A percentile compares a stretch with the other conserved stretches of the same genome.
Evolutionary conservation across 1,140 invertebrate species (phyloP).

Genomic region (Drosophila trapezifrons): DNA sequence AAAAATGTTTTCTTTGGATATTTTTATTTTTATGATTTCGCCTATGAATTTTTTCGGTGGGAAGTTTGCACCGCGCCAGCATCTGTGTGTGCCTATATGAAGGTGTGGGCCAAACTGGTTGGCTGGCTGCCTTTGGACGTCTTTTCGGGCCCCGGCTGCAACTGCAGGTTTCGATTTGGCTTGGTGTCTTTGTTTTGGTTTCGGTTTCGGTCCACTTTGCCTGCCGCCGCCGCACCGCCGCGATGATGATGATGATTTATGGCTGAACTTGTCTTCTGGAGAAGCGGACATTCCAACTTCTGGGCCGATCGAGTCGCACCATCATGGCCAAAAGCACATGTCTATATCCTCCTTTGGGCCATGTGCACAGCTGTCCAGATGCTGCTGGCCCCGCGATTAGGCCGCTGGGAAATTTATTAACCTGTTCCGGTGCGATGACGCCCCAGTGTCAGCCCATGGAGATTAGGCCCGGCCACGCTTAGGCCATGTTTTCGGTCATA

Average conservation of each 20-base stretch:
- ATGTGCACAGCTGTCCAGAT: constrained; percentile 30
- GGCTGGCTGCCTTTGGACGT: constrained; percentile 32
- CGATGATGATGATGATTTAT: constrained; percentile 68
- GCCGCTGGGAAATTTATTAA: constrained; percentile 76
- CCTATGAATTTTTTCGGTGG: constrained; percentile 72
- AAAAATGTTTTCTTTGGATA: constrained; percentile 70
- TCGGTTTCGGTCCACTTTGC: constrained; percentile 52
- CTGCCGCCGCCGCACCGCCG: constrained; percentile 23
- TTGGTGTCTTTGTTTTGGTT: constrained; percentile 26
- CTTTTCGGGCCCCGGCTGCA: constrained; percentile 31
- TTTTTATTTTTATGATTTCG: constrained; percentile 62
- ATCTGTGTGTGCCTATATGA: constrained; percentile 44
- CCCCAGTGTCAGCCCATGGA: constrained; percentile 54
- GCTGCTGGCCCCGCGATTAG: constrained; percentile 35
- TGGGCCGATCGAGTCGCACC: constrained; percentile 33
- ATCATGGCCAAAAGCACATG: constrained; percentile 14
- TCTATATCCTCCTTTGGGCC: constrained; percentile 12
- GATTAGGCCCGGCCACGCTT: constrained; percentile 54
- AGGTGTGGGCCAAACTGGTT: constrained; percentile 81
- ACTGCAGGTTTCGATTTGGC: constrained; percentile 47
- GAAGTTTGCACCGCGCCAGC: constrained; percentile 50
- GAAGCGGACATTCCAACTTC: constrained; percentile 35
- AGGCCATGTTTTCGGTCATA: constrained; percentile 36
- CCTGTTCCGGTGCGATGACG: constrained; percentile 73
- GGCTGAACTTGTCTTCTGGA: constrained; percentile 76